Conservation (phyloP, 2,888 invertebrate genomes). For the Coecobrya sp. region DNA sequence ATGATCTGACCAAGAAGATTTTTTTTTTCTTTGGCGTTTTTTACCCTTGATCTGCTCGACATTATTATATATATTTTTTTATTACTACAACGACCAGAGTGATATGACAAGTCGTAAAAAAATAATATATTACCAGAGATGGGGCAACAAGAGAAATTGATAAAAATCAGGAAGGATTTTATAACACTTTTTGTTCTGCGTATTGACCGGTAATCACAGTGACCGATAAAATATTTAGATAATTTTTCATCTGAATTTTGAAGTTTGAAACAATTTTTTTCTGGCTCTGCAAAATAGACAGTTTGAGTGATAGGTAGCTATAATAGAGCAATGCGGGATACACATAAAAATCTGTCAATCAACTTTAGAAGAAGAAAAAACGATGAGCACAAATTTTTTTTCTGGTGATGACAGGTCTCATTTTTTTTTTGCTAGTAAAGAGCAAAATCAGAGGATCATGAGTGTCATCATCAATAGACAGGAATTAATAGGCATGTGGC, state of each 20-base stretch:
- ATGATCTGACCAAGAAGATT: too few relatives aligned
- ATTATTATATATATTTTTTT: neutral
- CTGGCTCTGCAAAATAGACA: neutral
- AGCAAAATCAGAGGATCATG: neutral
- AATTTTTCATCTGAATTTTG: too few relatives aligned
- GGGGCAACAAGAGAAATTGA: too few relatives aligned
- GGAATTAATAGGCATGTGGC: too few relatives aligned
- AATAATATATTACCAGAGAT: neutral
- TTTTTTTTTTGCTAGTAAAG: neutral
- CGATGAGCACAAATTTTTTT: neutral
- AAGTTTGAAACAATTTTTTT: too few relatives aligned
- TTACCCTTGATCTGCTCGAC: constrained; percentile 36
- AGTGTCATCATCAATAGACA: neutral
- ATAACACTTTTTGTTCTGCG: too few relatives aligned
- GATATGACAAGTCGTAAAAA: constrained; percentile 6
- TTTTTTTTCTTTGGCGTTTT: neutral
- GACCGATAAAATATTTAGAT: too few relatives aligned
- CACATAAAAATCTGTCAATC: neutral
- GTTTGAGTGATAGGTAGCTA: neutral
- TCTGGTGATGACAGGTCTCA: neutral
- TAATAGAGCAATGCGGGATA: neutral
- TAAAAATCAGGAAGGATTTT: too few relatives aligned
- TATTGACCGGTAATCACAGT: too few relatives aligned
- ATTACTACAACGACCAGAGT: neutral
- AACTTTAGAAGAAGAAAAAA: neutral